A percentile compares a stretch with the other conserved stretches of the same genome.
phyloP scores from a whole-genome alignment of 2,797 vertebrate genomes.

The Gobio occitaniae region DNA sequence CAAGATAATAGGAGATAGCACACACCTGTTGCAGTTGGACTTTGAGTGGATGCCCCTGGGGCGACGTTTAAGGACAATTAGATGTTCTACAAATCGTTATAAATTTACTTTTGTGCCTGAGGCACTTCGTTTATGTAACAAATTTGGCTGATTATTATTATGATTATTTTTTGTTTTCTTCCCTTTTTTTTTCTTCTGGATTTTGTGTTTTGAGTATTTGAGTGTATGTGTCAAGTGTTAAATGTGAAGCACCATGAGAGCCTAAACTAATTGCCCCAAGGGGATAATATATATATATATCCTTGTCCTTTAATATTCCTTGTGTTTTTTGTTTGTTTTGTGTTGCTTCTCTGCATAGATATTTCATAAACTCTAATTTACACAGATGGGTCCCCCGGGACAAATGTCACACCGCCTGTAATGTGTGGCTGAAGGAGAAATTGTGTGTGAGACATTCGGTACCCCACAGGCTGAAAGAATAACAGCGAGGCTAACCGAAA shows the following conservation, averaged over 20 bases:
- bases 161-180: too few species aligned
- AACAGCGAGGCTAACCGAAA: conserved; percentile 44
- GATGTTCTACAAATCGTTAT: too few species aligned
- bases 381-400: conserved; percentile 17
- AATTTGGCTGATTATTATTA: too few species aligned
- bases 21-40: not conserved
- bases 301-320: not conserved
- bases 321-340: not conserved
- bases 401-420: conserved; percentile 20
- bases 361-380: conserved; percentile 28
- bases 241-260: too few species aligned
- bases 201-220: too few species aligned
- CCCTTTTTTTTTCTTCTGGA: too few species aligned
- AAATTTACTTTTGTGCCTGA: too few species aligned
- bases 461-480: conserved; percentile 41
- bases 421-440: conserved; percentile 53
- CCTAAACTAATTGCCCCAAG: too few species aligned
- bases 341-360: conserved; percentile 18
- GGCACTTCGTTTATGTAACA: too few species aligned
- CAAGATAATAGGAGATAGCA: not conserved
- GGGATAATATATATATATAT: not conserved
- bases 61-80: not conserved
- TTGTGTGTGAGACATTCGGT: conserved; percentile 30
- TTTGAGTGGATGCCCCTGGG: not conserved
- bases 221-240: too few species aligned